Percentiles rank a stretch among this genome's conserved stretches.
Evolutionary conservation across 2,797 vertebrate genomes (phyloP).

Genomic region (Lacerta bilineata): DNA sequence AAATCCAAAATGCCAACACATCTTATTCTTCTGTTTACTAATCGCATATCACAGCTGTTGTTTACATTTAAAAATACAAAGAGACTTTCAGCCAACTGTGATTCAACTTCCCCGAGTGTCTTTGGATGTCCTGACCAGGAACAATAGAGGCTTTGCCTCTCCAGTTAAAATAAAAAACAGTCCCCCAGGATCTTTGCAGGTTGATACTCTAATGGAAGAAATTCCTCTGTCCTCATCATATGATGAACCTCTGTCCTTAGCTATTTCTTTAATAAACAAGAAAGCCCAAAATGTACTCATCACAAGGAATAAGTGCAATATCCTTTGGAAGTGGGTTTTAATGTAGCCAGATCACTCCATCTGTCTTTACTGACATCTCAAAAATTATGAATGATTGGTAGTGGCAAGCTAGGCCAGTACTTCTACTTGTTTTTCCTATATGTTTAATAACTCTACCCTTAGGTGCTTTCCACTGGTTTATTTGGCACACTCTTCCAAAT

Average conservation of each 20-base stretch:
- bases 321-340: too few species aligned
- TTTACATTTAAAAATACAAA: conserved; percentile 15
- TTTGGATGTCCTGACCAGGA: too few species aligned
- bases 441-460: background rate
- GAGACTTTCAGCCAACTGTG: too few species aligned
- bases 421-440: background rate
- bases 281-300: background rate
- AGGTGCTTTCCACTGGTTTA: background rate
- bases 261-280: background rate
- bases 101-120: too few species aligned
- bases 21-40: background rate
- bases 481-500: background rate
- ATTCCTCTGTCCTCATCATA: background rate
- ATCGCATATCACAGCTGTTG: background rate
- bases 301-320: too few species aligned
- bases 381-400: background rate
- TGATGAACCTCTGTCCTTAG: background rate
- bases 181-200: background rate
- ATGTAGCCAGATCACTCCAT: too few species aligned
- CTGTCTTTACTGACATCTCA: background rate
- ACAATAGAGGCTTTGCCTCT: too few species aligned
- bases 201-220: background rate
- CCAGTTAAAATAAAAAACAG: background rate
- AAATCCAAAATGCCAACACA: background rate
- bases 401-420: background rate